Conservation (phyloP, 1,140 invertebrate species). For the Drosophila pruinosa region DNA sequence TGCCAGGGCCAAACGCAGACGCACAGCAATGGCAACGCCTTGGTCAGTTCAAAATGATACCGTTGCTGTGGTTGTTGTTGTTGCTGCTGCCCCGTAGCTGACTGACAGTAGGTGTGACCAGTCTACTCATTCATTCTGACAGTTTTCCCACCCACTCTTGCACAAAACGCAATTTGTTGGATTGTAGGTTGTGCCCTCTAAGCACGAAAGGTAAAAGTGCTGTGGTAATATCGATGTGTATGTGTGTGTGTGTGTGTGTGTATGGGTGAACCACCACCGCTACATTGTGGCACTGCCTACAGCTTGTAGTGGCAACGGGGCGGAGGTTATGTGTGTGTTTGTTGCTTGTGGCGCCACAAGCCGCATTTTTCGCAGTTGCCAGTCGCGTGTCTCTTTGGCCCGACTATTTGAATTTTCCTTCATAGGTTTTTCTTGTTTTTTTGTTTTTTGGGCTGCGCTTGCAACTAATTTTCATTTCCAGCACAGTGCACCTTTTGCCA, state of each 20-base stretch:
- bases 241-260: slow-evolving; percentile 1
- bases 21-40: slow-evolving; percentile 64
- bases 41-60: slow-evolving; percentile 61
- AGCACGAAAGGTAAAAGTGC: slow-evolving; percentile 67
- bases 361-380: slow-evolving; percentile 74
- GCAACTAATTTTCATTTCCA: slow-evolving; percentile 81
- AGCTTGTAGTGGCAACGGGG: slow-evolving; percentile 23
- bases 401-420: slow-evolving; percentile 50
- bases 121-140: slow-evolving; percentile 82
- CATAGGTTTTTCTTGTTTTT: slow-evolving; percentile 33
- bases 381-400: slow-evolving; percentile 70
- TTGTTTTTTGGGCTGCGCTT: slow-evolving; percentile 53
- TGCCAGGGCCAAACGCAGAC: slow-evolving; percentile 28
- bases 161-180: slow-evolving; percentile 80
- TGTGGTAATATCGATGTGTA: slow-evolving; percentile 16
- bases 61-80: slow-evolving; percentile 28
- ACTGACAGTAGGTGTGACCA: slow-evolving; percentile 82
- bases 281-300: slow-evolving; percentile 20
- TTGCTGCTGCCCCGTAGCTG: slow-evolving; percentile 49
- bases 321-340: slow-evolving; percentile 32
- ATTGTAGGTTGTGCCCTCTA: slow-evolving; percentile 80
- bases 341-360: slow-evolving; percentile 73
- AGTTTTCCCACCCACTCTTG: slow-evolving; percentile 81
- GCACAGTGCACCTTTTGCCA: slow-evolving; percentile 73
- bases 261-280: slow-evolving; percentile 59